Percentiles rank a stretch among this genome's conserved stretches.
Conservation (phyloP, 2,113 vertebrate species). For the Podarcis muralis region DNA sequence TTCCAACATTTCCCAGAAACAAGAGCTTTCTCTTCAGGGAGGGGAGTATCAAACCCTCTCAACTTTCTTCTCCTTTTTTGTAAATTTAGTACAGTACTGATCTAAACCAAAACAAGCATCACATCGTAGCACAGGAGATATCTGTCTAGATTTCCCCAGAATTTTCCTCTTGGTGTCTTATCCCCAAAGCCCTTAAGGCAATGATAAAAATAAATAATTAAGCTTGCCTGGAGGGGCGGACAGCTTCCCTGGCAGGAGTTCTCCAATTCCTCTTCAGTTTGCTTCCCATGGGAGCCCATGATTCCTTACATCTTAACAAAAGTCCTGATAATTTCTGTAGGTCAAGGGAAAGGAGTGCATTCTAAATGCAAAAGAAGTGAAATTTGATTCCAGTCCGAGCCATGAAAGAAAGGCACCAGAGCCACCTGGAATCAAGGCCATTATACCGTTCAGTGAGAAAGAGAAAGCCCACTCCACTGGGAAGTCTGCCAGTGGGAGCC, state of each 20-base stretch:
- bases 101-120: neutral
- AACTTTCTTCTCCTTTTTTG: neutral
- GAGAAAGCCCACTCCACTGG: neutral
- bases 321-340: neutral
- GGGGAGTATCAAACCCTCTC: neutral
- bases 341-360: neutral
- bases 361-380: neutral
- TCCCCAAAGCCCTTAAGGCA: neutral
- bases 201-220: neutral
- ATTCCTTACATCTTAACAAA: neutral
- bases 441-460: neutral
- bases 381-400: neutral
- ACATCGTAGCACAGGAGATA: neutral
- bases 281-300: no score
- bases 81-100: neutral
- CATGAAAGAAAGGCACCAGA: neutral
- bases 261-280: neutral
- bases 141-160: neutral
- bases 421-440: neutral
- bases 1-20: neutral
- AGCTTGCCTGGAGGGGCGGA: neutral
- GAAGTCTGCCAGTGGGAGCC: neutral
- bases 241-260: slow-evolving; percentile 9
- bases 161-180: neutral
- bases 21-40: neutral